Conservation (phyloP, 2,113 vertebrate genomes). For the Ailurus styani region DNA sequence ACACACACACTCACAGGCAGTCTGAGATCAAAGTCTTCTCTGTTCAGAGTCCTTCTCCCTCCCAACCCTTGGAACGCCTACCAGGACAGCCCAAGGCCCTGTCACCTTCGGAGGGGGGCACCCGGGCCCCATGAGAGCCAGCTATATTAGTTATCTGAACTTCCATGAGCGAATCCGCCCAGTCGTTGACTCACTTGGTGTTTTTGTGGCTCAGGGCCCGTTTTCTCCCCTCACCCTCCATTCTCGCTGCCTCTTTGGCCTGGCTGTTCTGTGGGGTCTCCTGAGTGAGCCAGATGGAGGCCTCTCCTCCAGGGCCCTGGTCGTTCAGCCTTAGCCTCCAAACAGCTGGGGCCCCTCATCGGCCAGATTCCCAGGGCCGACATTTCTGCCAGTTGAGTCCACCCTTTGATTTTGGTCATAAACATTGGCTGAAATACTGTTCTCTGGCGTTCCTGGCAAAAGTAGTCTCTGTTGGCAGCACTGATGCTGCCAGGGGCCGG, state of each 20-base stretch:
- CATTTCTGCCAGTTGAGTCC: background rate
- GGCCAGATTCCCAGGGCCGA: background rate
- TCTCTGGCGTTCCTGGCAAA: background rate
- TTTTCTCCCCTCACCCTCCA: background rate
- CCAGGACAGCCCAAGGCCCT: background rate
- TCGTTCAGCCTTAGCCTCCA: background rate
- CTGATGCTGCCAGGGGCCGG: background rate
- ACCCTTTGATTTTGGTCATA: background rate
- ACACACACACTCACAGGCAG: background rate
- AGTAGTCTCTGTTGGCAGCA: background rate
- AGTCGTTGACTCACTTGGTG: background rate
- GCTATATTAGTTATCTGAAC: background rate
- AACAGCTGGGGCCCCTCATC: no score
- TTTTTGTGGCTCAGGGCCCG: fast-evolving
- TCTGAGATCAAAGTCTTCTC: background rate
- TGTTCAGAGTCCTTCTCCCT: background rate
- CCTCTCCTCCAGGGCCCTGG: background rate
- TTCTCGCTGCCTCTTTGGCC: background rate
- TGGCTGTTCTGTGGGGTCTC: background rate
- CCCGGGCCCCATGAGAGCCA: background rate
- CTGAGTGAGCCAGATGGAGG: background rate
- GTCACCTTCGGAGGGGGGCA: background rate
- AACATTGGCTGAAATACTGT: background rate
- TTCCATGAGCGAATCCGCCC: fast-evolving
- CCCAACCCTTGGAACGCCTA: background rate